Evolutionary conservation across 2,888 invertebrate species (phyloP).

Genomic region (Labia minor): DNA sequence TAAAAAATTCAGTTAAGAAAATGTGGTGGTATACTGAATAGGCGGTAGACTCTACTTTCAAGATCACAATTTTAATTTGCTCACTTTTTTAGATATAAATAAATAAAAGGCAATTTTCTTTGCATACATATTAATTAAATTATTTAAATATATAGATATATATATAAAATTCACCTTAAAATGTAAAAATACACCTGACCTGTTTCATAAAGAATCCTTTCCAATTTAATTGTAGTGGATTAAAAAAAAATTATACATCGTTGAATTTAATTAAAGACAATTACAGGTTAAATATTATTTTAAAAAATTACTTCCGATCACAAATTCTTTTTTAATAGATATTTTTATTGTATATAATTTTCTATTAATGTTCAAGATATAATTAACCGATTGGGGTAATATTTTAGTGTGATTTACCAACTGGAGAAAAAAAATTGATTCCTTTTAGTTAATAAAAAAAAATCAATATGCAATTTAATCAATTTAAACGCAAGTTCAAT

Average conservation of each 20-base stretch:
- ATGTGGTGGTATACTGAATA: no score
- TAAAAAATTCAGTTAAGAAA: no score
- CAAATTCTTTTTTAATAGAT: neutral
- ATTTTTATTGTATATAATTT: neutral
- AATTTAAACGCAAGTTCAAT: neutral
- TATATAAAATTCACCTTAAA: no score
- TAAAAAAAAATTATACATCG: neutral
- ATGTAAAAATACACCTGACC: no score
- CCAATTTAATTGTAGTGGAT: neutral
- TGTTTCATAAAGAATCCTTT: neutral
- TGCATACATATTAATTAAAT: no score
- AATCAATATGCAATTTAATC: neutral
- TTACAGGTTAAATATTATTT: neutral
- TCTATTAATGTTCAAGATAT: neutral
- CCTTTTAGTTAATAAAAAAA: neutral
- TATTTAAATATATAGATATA: no score
- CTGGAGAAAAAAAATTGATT: neutral
- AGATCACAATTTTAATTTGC: no score
- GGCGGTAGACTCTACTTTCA: no score
- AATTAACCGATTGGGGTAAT: neutral
- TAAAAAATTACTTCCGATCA: neutral
- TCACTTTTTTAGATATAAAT: no score
- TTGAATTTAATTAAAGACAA: neutral
- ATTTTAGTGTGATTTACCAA: neutral
- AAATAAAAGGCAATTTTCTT: no score